Base-by-base conservation (phyloP, 2,888 invertebrate genomes). In the Leptinotarsa juncta region DNA sequence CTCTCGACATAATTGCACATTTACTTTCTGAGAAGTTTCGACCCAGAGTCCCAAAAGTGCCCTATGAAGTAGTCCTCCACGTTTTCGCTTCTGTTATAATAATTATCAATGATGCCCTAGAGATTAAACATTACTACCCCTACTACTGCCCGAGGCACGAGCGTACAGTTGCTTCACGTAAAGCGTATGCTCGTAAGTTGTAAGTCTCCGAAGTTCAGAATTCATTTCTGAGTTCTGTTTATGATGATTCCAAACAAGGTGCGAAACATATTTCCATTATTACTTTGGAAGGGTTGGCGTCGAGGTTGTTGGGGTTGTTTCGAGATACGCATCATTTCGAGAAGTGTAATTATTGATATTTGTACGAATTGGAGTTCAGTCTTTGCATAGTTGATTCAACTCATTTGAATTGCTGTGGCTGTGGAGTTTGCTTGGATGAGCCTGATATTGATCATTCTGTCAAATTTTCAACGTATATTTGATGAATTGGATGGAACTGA, bases 81-180 rank as follows among this genome's bases (percentile, higher is more conserved):
- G 80, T 80, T 80, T 79, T 79, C 83, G 78, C 84, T 85, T 83
- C 83, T 84, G 86, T 87, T 86, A 87, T 87, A 87, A 87, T 87
- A 87, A 87, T 87, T 87, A 87, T 87, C 87, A 87, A 87, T 87
- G 87, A 86, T 85, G 78, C 87, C 85, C 85, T 70, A 57, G 87
- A 85, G 87, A 86, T 85, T 85, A 82, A 82, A 83, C 83, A 84
- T 85, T 86, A 85, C 84, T 85, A 84, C 83, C 83, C 84, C 81
- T 79, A 81, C 81, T 79, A 76, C 76, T 78, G 74, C 75, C 72
- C 68, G 73, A 69, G 69, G 75, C 71, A 70, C 76, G 42, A 10
- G 42, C 42, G 42, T 78, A 76, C 67, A 74, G 72, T 77, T 77
- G 76, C 74, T 77, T 76, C 77, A 65, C 70, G 74, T 78, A 66